Evolutionary conservation across 2,888 invertebrate genomes (phyloP), one percentile per base, ranked within the genome.

Genomic region (Odontocerum albicorne): DNA sequence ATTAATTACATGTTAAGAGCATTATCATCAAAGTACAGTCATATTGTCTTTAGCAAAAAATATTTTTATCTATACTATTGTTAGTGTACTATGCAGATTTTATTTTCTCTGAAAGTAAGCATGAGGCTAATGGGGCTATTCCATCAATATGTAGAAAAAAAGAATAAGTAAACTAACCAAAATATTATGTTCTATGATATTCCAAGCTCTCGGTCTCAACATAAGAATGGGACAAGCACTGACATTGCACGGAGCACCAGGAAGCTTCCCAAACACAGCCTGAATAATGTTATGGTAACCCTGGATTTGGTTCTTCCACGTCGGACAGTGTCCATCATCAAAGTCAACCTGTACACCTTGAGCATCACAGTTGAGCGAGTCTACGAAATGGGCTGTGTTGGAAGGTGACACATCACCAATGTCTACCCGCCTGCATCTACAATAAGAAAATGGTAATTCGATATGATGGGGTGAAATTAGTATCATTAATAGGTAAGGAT

Each of bases 321-420:
- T 84, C 0, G 88, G 87, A 59, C 87, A 87, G 66, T 86, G 86
- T 1, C 87, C 87, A 71, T 88, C 88, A 61, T 86, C 86, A 70
- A 85, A 85, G 66, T 86, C 86, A 3, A 80, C 83, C 67, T 84
- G 84, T 17, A 84, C 73, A 3, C 83, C 83, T 66, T 83, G 80
- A 0, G 82, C 81, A 59, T 81, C 73, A 33, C 77, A 70, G 55
- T 74, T 75, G 1, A 85, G 68, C 1, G 83, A 80, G 6, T 74
- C 71, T 1, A 74, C 70, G 64, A 85, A 82, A 65, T 82, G 83
- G 10, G 74, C 71, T 1, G 75, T 71, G 65, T 83, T 79, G 17
- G 82, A 73, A n/a, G 85, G 81, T 19, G 82, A 82, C 0, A 85
- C 84, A 67, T 86, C 84, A 6, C 86, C 84, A 57, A 84, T 72